These are phyloP conservation scores for Crotalus horridus DNA, from an alignment of 2,113 vertebrate species.

Conservation along the genomic window DNA sequence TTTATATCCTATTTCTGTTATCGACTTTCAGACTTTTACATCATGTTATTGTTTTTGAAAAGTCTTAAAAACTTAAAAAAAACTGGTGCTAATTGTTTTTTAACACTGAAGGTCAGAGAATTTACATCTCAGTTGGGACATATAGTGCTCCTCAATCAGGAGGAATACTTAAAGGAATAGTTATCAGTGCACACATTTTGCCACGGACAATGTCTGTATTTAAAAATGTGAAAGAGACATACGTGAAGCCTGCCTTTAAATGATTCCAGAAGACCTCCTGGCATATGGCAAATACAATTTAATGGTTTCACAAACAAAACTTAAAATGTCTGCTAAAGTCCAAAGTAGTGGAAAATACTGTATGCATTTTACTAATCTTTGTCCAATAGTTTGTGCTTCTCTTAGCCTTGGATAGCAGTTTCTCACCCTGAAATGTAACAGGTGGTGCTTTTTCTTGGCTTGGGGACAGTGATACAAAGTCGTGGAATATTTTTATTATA, in stretches of 20 bases:
- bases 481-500: conserved; percentile 48
- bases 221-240: background rate
- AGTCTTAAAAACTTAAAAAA: background rate
- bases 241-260: background rate
- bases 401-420: background rate
- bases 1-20: conserved; percentile 44
- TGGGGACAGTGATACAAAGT: conserved; percentile 9
- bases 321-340: background rate
- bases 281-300: background rate
- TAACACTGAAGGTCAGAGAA: background rate
- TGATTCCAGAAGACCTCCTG: background rate
- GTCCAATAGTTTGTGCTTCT: background rate
- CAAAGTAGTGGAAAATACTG: background rate
- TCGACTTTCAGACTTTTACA: conserved; percentile 43
- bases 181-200: background rate
- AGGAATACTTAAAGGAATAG: too few relatives aligned
- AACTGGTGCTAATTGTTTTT: conserved; percentile 1
- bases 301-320: background rate
- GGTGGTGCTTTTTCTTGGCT: background rate
- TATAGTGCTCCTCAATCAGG: background rate
- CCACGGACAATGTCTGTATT: background rate
- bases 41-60: background rate
- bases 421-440: background rate
- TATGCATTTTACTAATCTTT: background rate
- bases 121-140: background rate